Base-by-base conservation (phyloP, 2,797 vertebrate genomes). In the Esox lucius region DNA sequence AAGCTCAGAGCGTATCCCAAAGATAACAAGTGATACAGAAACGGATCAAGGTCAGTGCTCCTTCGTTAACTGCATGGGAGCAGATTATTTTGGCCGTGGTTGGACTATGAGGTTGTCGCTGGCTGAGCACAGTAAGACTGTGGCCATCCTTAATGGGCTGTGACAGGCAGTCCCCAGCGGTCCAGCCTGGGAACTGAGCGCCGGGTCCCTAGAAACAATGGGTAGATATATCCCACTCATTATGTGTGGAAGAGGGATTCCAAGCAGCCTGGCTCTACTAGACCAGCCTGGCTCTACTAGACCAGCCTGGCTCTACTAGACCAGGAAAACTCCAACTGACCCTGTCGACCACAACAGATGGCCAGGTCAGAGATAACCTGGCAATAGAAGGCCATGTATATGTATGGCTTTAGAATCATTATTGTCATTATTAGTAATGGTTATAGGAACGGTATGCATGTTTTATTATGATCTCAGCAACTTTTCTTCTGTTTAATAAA, bases 81-180 rank as follows among this genome's bases (percentile, higher is more conserved):
- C 49, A 24, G 74, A 75, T 26, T 66, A 17, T 77, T 78, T 46
- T 68, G 71, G 39, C 42, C 42, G 2, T 16, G 42, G 42, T 46
- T 46, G 26, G 64, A 71, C 2, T 24, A 74, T 68, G 19, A 73
- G 78, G 72, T 78, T 75, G 61, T 33, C 69, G 65, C 81, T 61
- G 19, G 51, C 31, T 35, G 64, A 53, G 28, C 39, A 19, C 42
- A 13, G 62, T 74, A 68, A 83, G 70, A 81, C 84, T 82, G 84
- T 82, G 76, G 17, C 28, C 71, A 82, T 61, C 59, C 75, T 83
- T 90, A 90, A 91, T 87, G 83, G 89, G 83, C 83, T 80, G 72
- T 79, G 84, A 87, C 84, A 85, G 78, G 74, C 74, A 80, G 81
- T 82, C 19, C 81, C 66, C 77, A 70, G 19, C 39, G 76, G 81